A percentile compares a stretch with the other conserved stretches of the same genome.
phyloP scores from a whole-genome alignment of 2,797 vertebrate genomes.

The Otus scops region DNA sequence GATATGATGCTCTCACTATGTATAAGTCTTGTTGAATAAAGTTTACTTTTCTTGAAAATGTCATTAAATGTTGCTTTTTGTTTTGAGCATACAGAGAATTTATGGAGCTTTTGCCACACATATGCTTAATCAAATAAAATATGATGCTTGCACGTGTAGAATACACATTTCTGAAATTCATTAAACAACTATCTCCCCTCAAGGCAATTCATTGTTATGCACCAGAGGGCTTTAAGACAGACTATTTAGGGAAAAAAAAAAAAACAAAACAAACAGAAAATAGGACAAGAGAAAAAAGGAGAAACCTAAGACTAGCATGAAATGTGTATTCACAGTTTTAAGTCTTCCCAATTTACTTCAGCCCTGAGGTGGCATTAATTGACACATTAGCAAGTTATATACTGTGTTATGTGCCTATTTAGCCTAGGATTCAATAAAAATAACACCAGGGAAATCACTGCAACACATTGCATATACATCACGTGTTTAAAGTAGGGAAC shows the following conservation, averaged over 20 bases:
- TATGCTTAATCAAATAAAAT: constrained; percentile 10
- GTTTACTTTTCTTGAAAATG: not conserved
- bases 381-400: constrained; percentile 65
- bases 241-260: not conserved
- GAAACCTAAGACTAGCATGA: constrained; percentile 37
- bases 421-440: constrained; percentile 61
- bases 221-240: constrained; percentile 36
- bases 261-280: not conserved
- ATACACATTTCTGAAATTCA: constrained; percentile 52
- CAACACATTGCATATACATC: constrained; percentile 5
- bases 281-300: not conserved
- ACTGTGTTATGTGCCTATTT: constrained; percentile 60
- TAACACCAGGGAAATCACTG: constrained; percentile 38
- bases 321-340: constrained; percentile 63
- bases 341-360: constrained; percentile 56
- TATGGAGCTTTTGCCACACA: not conserved
- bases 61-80: not conserved
- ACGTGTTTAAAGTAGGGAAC: not conserved
- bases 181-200: constrained; percentile 51
- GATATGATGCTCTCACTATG: not conserved
- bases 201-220: constrained; percentile 59
- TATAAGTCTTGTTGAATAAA: not conserved
- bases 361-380: constrained; percentile 61
- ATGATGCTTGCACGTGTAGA: not conserved
- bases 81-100: not conserved